These are phyloP conservation scores for Lampris incognitus DNA, from an alignment of 2,113 vertebrate genomes.

Conservation along the genomic window DNA sequence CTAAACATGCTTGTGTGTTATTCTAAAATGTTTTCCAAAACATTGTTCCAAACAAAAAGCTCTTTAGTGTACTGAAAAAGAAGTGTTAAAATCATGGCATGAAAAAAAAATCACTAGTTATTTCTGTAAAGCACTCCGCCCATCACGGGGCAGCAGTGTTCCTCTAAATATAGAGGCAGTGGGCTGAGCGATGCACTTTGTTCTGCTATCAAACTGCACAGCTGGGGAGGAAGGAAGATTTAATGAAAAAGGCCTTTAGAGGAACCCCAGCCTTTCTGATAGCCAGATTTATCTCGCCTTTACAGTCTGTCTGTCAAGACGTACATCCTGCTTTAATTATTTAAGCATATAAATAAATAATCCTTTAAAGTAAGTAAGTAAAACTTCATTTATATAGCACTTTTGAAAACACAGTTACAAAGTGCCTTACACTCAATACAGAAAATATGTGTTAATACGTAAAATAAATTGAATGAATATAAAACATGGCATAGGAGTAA, in stretches of 20 bases:
- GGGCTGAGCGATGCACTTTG: slow-evolving; percentile 49
- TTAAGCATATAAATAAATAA: too few species aligned
- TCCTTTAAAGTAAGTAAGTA: too few species aligned
- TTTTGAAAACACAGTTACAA: too few species aligned
- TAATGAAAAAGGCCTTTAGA: slow-evolving; percentile 13
- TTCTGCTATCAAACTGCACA: slow-evolving; percentile 43
- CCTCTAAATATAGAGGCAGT: slow-evolving; percentile 67
- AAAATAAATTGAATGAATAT: too few species aligned
- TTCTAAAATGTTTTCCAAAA: not conserved
- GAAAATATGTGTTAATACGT: too few species aligned
- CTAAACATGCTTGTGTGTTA: not conserved
- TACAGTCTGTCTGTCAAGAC: slow-evolving; percentile 27
- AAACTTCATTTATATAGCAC: too few species aligned
- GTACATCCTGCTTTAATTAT: slow-evolving; percentile 38
- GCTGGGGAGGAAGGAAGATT: slow-evolving; percentile 69
- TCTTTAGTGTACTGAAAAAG: not conserved
- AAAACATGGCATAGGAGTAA: too few species aligned
- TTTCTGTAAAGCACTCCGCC: slow-evolving; percentile 44
- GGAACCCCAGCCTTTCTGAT: slow-evolving; percentile 27
- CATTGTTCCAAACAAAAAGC: not conserved
- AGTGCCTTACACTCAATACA: too few species aligned
- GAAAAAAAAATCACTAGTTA: not conserved
- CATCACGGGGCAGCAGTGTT: slow-evolving; percentile 33
- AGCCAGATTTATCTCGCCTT: slow-evolving; percentile 25
- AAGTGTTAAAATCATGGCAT: not conserved